phyloP scores from a whole-genome alignment of 2,113 vertebrate genomes.

The Haemorhous mexicanus region DNA sequence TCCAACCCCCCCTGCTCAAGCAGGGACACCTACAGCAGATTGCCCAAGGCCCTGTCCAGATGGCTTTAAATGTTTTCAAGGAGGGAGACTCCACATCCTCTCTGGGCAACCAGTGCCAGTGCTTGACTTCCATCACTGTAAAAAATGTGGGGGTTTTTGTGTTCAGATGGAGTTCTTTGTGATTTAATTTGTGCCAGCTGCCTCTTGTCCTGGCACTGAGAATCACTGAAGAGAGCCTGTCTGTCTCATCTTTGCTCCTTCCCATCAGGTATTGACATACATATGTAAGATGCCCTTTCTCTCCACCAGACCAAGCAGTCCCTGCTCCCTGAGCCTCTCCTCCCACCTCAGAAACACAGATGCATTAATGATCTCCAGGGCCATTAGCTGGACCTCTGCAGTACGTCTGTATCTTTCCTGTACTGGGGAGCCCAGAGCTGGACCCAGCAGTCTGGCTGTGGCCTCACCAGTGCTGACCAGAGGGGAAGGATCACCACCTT shows the following conservation, averaged over 20 bases:
- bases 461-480: not conserved
- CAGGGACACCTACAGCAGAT: not conserved
- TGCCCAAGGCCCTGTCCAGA: not conserved
- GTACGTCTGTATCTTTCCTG: not conserved
- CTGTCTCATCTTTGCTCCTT: not conserved
- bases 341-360: not conserved
- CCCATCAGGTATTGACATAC: not conserved
- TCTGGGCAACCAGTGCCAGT: not conserved
- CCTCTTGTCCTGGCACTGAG: not conserved
- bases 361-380: not conserved
- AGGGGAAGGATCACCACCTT: not conserved
- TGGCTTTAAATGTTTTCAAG: not conserved
- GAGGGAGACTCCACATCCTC: not conserved
- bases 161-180: not conserved
- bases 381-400: not conserved
- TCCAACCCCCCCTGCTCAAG: not conserved
- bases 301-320: not conserved
- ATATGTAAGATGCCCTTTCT: not conserved
- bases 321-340: not conserved
- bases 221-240: not conserved
- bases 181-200: not conserved
- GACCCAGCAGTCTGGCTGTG: not conserved
- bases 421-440: not conserved
- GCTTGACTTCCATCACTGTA: not conserved
- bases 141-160: not conserved